Conservation (phyloP, 1,140 invertebrate species). For the Calliopsis andreniformis region DNA sequence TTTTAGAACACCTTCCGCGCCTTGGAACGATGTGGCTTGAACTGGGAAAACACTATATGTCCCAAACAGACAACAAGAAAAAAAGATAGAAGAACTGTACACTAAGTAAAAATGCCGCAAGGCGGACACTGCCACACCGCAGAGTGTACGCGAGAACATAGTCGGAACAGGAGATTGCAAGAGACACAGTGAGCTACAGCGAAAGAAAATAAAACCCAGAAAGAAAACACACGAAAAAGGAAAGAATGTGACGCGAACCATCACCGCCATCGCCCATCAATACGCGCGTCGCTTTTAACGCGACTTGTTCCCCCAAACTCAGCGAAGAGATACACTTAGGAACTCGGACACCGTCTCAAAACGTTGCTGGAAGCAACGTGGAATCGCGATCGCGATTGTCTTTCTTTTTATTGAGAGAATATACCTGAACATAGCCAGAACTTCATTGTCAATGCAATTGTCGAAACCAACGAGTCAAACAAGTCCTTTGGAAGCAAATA, state of each 20-base stretch:
- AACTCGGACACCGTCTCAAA: background rate
- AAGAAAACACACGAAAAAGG: background rate
- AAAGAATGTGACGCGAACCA: slow-evolving; percentile 20
- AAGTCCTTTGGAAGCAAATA: background rate
- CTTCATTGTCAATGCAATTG: too few relatives aligned
- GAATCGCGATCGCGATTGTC: background rate
- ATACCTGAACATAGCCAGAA: too few relatives aligned
- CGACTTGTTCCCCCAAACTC: background rate
- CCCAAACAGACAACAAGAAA: slow-evolving; percentile 16
- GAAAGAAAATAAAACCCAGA: slow-evolving; percentile 6
- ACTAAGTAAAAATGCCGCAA: slow-evolving; percentile 71
- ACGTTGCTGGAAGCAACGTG: slow-evolving; percentile 8
- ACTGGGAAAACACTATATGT: background rate
- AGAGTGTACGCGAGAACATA: slow-evolving; percentile 64
- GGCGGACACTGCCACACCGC: slow-evolving; percentile 78
- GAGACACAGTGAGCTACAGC: background rate
- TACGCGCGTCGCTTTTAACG: background rate
- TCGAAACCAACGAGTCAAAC: too few relatives aligned
- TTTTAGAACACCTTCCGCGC: background rate
- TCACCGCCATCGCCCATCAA: slow-evolving; percentile 22
- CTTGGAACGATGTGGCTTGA: background rate
- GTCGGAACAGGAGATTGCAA: slow-evolving; percentile 26
- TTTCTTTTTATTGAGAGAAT: too few relatives aligned
- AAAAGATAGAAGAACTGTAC: slow-evolving; percentile 43
- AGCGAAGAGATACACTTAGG: background rate